phyloP scores from a whole-genome alignment of 2,797 vertebrate genomes.

The Microchirus variegatus region DNA sequence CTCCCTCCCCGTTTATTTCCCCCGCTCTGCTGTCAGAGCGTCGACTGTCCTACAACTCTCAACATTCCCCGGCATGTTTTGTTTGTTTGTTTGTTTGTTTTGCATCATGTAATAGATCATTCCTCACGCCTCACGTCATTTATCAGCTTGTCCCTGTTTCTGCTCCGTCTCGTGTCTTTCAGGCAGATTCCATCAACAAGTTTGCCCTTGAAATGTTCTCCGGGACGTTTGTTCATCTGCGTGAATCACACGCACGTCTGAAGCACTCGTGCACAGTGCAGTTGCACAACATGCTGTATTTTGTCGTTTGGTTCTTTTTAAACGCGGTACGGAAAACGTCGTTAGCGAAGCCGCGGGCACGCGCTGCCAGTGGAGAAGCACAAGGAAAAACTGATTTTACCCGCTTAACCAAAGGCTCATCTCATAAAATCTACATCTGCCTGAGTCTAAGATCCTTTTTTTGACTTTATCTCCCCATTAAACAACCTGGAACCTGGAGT shows the following conservation, averaged over 20 bases:
- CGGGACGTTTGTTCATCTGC: slow-evolving; percentile 21
- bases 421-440: too few relatives aligned
- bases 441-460: too few relatives aligned
- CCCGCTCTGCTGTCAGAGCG: slow-evolving; percentile 43
- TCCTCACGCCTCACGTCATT: slow-evolving; percentile 25
- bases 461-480: too few relatives aligned
- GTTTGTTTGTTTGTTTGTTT: too few relatives aligned
- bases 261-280: not conserved
- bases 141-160: slow-evolving; percentile 8
- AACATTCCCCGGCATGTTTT: slow-evolving; percentile 28
- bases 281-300: not conserved
- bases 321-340: too few relatives aligned
- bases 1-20: slow-evolving; percentile 42
- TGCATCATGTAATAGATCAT: slow-evolving; percentile 6
- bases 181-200: slow-evolving; percentile 64
- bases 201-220: slow-evolving; percentile 70
- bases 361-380: too few relatives aligned
- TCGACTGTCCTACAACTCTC: slow-evolving; percentile 56
- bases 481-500: too few relatives aligned
- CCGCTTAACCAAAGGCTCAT: too few relatives aligned
- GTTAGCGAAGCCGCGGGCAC: too few relatives aligned
- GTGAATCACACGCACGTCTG: not conserved
- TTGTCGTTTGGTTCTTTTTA: too few relatives aligned
- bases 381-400: too few relatives aligned
- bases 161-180: slow-evolving; percentile 12